These are phyloP conservation scores for Crambe crambe DNA, from an alignment of 37 sponge, comb jelly and placozoan species.

Conservation along the genomic window DNA sequence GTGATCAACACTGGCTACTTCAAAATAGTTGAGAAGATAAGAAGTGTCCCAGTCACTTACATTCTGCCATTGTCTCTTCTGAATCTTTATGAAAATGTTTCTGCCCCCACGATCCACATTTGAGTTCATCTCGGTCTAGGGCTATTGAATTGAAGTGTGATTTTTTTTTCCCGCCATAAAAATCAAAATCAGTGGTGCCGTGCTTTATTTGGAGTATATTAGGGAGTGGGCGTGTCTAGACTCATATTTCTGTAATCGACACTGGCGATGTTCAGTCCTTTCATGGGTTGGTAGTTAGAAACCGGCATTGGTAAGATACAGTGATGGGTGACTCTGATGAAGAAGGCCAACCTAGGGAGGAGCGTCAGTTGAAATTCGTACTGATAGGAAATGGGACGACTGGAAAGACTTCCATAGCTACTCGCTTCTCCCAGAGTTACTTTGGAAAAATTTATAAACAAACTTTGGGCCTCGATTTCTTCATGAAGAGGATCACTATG, in stretches of 20 bases:
- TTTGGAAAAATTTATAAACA: constrained; percentile 89
- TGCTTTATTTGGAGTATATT: no score
- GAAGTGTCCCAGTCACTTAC: constrained; percentile 1
- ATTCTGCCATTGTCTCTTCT: background rate
- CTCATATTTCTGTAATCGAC: no score
- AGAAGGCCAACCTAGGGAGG: constrained; percentile 47
- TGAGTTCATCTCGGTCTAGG: no score
- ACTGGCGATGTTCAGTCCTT: no score
- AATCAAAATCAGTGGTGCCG: no score
- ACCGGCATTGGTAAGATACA: no score
- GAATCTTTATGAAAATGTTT: constrained; percentile 9
- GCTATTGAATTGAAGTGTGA: no score
- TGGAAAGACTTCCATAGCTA: constrained; percentile 89
- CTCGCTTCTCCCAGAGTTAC: constrained; percentile 84
- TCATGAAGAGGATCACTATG: constrained; percentile 79
- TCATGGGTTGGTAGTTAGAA: no score
- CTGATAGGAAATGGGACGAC: constrained; percentile 96
- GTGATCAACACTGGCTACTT: background rate
- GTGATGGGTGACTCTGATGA: constrained; percentile 44
- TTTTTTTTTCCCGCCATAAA: no score
- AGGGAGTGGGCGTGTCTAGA: no score
- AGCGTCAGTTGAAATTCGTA: constrained; percentile 88
- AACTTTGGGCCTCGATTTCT: constrained; percentile 96
- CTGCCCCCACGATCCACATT: background rate
- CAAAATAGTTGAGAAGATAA: constrained; percentile 10